phyloP scores from a whole-genome alignment of 1,140 invertebrate genomes.

The Spodoptera frugiperda region DNA sequence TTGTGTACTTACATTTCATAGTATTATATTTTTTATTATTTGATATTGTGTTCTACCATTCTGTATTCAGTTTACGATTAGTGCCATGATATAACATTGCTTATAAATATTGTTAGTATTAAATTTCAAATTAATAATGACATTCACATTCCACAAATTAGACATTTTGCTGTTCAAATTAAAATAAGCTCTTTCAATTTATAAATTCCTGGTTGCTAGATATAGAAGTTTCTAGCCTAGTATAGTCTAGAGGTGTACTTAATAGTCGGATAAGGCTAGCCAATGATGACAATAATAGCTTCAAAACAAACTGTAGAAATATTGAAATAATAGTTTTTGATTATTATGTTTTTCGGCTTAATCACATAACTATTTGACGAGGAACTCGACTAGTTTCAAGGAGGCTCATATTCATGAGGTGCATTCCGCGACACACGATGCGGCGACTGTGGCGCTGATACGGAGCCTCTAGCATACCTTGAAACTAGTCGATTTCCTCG shows the following conservation, averaged over 20 bases:
- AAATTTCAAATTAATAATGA: not conserved
- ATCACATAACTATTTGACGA: too few species aligned
- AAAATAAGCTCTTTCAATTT: constrained; percentile 10
- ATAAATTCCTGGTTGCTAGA: not conserved
- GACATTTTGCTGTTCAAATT: constrained; percentile 15
- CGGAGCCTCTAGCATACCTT: too few species aligned
- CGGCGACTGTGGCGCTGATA: too few species aligned
- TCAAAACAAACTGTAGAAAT: constrained; percentile 4
- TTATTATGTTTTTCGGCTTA: too few species aligned
- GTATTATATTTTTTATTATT: not conserved
- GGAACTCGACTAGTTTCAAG: too few species aligned
- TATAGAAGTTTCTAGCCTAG: constrained; percentile 14
- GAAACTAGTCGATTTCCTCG: too few species aligned
- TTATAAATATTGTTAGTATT: not conserved
- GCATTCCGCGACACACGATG: too few species aligned
- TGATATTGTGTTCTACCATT: not conserved
- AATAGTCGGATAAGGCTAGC: constrained; percentile 27
- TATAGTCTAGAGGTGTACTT: constrained; percentile 36
- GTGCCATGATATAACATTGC: not conserved
- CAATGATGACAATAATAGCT: constrained; percentile 43
- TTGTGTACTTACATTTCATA: constrained; percentile 13
- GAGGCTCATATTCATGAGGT: too few species aligned
- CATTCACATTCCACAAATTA: constrained; percentile 30
- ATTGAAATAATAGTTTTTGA: too few species aligned
- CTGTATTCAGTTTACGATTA: not conserved